Evolutionary conservation across 2,888 invertebrate species (phyloP).

Genomic region (Leucozona laternaria): DNA sequence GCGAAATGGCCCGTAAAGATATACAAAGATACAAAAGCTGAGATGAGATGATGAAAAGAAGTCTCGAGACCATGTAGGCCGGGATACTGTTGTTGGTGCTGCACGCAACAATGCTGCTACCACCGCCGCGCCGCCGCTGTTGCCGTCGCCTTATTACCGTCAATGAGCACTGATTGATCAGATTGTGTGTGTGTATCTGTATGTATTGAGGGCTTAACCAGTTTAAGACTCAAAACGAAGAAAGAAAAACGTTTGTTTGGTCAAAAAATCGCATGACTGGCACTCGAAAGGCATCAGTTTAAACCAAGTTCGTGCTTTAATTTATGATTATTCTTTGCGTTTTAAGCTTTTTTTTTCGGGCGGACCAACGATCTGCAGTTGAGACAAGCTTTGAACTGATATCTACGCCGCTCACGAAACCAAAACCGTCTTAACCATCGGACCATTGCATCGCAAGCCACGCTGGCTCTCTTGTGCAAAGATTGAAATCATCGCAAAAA

Average conservation of each 20-base stretch:
- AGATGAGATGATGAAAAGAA: constrained; percentile 37
- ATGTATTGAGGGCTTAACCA: constrained; percentile 21
- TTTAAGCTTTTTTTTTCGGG: constrained; percentile 29
- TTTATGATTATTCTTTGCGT: constrained; percentile 72
- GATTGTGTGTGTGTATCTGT: constrained; percentile 32
- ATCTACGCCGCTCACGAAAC: constrained; percentile 39
- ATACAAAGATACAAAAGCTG: constrained; percentile 20
- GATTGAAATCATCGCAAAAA: constrained; percentile 64
- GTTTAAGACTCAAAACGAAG: constrained; percentile 11
- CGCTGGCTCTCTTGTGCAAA: constrained; percentile 4
- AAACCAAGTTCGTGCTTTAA: constrained; percentile 69
- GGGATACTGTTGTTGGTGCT: constrained; percentile 14
- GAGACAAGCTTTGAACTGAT: constrained; percentile 64
- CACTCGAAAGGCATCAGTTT: constrained; percentile 60
- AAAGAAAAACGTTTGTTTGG: constrained; percentile 12
- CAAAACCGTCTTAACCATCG: neutral
- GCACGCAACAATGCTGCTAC: constrained; percentile 57
- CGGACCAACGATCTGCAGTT: constrained; percentile 46
- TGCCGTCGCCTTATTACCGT: constrained; percentile 35
- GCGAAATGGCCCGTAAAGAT: constrained; percentile 50
- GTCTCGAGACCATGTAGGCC: neutral
- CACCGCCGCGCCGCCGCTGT: constrained; percentile 15
- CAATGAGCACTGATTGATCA: constrained; percentile 68
- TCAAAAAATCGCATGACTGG: constrained; percentile 62
- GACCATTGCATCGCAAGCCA: neutral